These are phyloP conservation scores for Latrodectus elegans DNA, from an alignment of 2,888 invertebrate genomes.

Conservation along the genomic window DNA sequence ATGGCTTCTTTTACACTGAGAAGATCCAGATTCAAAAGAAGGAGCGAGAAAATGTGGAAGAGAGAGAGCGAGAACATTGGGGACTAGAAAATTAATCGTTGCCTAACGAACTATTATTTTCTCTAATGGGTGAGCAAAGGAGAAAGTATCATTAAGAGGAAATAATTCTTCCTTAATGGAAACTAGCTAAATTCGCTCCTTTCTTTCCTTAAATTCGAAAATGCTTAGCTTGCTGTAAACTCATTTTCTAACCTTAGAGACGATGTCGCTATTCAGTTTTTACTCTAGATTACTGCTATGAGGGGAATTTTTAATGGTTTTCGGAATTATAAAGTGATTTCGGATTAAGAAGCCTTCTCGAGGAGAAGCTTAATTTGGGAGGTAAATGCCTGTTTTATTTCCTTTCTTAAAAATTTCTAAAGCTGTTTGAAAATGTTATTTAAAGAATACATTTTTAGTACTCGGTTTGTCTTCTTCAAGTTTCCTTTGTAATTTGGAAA, in stretches of 20 bases:
- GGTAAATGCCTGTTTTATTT: not conserved
- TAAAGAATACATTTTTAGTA: too few species aligned
- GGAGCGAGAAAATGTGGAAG: not conserved
- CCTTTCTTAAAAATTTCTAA: not conserved
- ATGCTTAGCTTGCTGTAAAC: conserved; percentile 43
- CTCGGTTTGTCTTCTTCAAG: too few species aligned
- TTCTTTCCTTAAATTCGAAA: conserved; percentile 38
- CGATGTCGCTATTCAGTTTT: conserved; percentile 29
- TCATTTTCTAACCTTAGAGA: conserved; percentile 27
- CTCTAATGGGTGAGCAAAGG: conserved; percentile 22
- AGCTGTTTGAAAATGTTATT: too few species aligned
- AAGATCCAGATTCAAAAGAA: not conserved
- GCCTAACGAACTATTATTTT: conserved; percentile 63
- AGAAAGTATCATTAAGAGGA: conserved; percentile 44
- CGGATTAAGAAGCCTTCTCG: conserved; percentile 2
- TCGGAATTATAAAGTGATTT: conserved; percentile 35
- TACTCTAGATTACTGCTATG: not conserved
- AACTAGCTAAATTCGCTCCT: conserved; percentile 45
- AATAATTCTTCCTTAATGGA: conserved; percentile 55
- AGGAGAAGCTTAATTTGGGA: not conserved
- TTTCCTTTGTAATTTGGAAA: too few species aligned
- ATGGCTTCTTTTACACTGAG: not conserved
- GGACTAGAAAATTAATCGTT: conserved; percentile 49
- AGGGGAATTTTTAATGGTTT: conserved; percentile 22
- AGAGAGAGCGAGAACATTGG: not conserved